Conservation (phyloP, 2,797 vertebrate genomes). For the Paguma larvata region DNA sequence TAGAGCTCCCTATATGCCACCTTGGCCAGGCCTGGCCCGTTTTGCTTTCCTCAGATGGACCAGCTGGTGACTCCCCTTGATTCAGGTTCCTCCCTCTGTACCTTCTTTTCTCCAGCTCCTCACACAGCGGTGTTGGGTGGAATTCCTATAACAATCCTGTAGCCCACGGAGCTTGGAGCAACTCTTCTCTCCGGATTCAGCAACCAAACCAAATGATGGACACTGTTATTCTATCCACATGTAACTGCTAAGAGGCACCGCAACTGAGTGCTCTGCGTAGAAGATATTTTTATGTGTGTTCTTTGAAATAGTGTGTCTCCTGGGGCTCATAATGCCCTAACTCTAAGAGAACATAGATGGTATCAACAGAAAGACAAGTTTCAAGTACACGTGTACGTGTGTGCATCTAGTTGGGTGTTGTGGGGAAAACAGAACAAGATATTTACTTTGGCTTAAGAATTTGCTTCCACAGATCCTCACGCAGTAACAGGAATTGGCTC, state of each 20-base stretch:
- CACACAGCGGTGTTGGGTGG: background rate
- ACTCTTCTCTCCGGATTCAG: too few relatives aligned
- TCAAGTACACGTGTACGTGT: background rate
- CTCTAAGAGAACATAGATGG: background rate
- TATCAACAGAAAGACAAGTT: background rate
- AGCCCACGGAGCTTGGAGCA: background rate
- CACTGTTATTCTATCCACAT: background rate
- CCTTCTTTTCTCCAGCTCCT: background rate
- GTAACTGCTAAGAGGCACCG: background rate
- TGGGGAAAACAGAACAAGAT: background rate
- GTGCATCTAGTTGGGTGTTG: background rate
- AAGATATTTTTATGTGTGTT: background rate
- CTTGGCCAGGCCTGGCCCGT: too few relatives aligned
- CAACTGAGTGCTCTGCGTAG: rapidly evolving
- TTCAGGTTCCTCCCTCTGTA: background rate
- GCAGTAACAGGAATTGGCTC: background rate
- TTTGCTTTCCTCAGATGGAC: background rate
- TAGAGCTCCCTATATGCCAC: rapidly evolving
- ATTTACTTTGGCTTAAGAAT: background rate
- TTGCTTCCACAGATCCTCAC: background rate
- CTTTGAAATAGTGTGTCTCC: background rate
- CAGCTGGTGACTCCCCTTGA: background rate
- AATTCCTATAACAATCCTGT: background rate
- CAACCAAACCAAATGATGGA: background rate
- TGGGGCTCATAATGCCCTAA: background rate